Evolutionary conservation across 2,797 vertebrate species (phyloP), one percentile per base, ranked within the genome.

Genomic region (Odontamblyopus lacepedii): DNA sequence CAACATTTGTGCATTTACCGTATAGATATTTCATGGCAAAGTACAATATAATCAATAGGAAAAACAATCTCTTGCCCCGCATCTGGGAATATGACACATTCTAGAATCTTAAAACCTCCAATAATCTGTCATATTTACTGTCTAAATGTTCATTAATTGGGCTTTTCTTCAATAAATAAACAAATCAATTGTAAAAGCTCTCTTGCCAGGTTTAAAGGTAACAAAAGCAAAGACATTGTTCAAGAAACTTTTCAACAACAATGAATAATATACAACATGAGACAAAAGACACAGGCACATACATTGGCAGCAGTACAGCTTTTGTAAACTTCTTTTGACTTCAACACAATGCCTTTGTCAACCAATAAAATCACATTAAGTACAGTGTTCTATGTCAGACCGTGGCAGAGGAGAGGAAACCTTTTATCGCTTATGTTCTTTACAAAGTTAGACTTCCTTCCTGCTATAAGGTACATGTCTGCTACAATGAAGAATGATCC

Each of bases 401-500:
- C 72, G 7, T 51, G 62, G 30, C 63, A 70, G 63, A 75, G 65
- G 78, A 83, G 53, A 19, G 23, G 75, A 66, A 5, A 12, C 26
- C 41, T 76, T 23, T 84, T 76, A 75, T 87, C 76, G 69, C 70
- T 76, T 73, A 69, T 56, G 48, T 77, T 56, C 80, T 81, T 70
- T 65, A 82, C 69, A 78, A 86, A 85, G 83, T 87, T 80, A 68
- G 29, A 84, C 75, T 79, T 75, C 69, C 75, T 67, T 69, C 9
- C 60, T 30, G 57, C 72, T 71, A 65, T 63, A 73, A 66, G 48
- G 60, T 56, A n/a, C 69, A 50, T 63, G 76, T 84, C 80, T 83
- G 56, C 72, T 75, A 69, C 76, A 76, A 78, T 87, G 81, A 87
- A 75, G 82, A 82, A 88, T 77, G 71, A 85, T 85, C 72, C 80